Base-by-base conservation (phyloP, 1,140 invertebrate species). In the Spodoptera frugiperda region DNA sequence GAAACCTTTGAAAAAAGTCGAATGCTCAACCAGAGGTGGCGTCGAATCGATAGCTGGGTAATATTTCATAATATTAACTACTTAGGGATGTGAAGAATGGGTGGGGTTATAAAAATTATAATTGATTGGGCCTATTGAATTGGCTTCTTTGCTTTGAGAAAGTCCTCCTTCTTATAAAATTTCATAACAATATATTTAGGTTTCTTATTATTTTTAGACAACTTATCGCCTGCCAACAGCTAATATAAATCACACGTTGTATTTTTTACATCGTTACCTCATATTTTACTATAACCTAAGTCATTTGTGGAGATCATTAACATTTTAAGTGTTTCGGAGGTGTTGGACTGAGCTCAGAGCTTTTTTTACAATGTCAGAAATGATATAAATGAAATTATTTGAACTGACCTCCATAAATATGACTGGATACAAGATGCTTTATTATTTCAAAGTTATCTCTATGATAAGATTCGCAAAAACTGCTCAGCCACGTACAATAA, bases 11-110 rank as follows among this genome's bases (percentile, higher is more conserved):
- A 90, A 91, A 91, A 90, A 89, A 82, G 76, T 80, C 77, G 57
- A 83, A 87, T 84, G 61, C 78, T 82, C 71, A 71, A 84, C 79
- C 78, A 77, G 82, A 87, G 79, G 83, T 84, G 80, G 83, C 74
- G 61, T 74, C 79, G 82, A 82, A 86, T 81, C 87, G 86, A 91
- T 90, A 83, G 78, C 82, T 46, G 78, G 86, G 77, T 91, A 90
- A 93, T 94, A 93, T 94, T 91, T 94, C 91, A 94, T 90, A 88
- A 92, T 90, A 91, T 92, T 93, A 93, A 91, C 89, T 88, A 93
- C 87, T 91, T 90, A 85, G 83, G 80, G 85, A 80, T 84, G 90
- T 88, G 86, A 89, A 90, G 84, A 93, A 93, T 92, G 88, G 91
- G 89, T 88, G 91, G 59, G 87, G 89, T 88, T 88, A 76, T 85